Conservation (phyloP, 2,797 vertebrate genomes). For the Australoheros facetus region DNA sequence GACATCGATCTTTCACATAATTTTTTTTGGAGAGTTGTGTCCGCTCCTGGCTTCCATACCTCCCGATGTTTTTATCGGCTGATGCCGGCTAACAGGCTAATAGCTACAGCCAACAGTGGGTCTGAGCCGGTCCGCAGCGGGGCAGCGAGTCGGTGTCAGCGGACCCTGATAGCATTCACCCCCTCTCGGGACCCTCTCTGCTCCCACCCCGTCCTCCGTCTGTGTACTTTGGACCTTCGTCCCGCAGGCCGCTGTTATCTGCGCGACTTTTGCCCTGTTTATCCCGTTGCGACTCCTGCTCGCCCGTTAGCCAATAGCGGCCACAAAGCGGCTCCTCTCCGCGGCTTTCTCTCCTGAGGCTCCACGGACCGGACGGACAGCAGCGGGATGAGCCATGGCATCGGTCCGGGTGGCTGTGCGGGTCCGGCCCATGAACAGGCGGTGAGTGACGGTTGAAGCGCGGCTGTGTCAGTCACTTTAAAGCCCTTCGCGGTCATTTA, state of each 20-base stretch:
- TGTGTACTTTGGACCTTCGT: not conserved
- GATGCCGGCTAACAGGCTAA: constrained; percentile 1
- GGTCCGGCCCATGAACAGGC: constrained; percentile 92
- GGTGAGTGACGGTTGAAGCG: constrained; percentile 81
- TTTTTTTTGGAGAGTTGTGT: not conserved
- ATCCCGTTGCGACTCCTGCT: not conserved
- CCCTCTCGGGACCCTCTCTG: not conserved
- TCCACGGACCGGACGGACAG: not conserved
- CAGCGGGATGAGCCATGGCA: constrained; percentile 84
- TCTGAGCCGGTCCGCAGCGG: constrained; percentile 1
- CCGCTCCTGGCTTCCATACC: constrained; percentile 1
- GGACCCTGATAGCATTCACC: not conserved
- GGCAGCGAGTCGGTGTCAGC: constrained; percentile 3
- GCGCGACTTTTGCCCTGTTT: constrained; percentile 29
- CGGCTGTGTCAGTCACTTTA: not conserved
- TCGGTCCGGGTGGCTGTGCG: constrained; percentile 96
- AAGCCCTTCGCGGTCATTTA: not conserved
- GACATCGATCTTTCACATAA: too few relatives aligned
- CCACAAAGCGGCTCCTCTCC: not conserved
- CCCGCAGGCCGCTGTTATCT: constrained; percentile 7
- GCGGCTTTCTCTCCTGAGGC: not conserved
- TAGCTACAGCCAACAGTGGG: not conserved
- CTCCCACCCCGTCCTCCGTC: too few relatives aligned
- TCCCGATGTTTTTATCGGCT: constrained; percentile 42
- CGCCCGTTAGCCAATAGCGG: constrained; percentile 11